Evolutionary conservation across 1,140 invertebrate species (phyloP).

Genomic region (Trichonephila clavata): DNA sequence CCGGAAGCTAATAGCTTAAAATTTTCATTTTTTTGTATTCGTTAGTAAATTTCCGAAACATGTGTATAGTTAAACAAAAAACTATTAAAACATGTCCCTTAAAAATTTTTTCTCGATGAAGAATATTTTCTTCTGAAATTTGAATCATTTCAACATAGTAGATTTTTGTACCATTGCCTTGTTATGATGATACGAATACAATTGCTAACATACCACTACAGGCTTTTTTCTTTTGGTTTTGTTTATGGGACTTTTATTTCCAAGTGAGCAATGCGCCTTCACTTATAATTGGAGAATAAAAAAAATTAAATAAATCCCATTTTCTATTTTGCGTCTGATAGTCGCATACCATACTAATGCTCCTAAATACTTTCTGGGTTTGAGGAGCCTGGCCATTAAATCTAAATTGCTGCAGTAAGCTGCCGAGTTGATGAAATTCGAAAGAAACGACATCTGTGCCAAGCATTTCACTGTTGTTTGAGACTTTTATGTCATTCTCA

Average conservation of each 20-base stretch:
- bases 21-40: no score
- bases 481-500: not conserved
- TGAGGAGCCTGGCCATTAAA: not conserved
- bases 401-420: not conserved
- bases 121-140: not conserved
- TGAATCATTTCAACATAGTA: not conserved
- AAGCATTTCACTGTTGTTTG: not conserved
- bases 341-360: not conserved
- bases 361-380: constrained; percentile 3
- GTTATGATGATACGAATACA: not conserved
- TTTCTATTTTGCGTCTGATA: not conserved
- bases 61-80: no score
- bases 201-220: not conserved
- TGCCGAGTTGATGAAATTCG: not conserved
- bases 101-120: no score
- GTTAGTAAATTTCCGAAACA: no score
- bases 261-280: not conserved
- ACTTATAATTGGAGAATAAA: not conserved
- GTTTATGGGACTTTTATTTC: not conserved
- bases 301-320: constrained; percentile 4
- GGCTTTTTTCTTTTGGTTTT: not conserved
- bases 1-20: no score
- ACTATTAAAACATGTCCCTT: no score
- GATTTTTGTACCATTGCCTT: not conserved
- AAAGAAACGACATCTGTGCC: constrained; percentile 13